Percentiles rank a stretch among this genome's conserved stretches.
Conservation (phyloP, 92 coral and sea anemone genomes). For the Montipora capitata region DNA sequence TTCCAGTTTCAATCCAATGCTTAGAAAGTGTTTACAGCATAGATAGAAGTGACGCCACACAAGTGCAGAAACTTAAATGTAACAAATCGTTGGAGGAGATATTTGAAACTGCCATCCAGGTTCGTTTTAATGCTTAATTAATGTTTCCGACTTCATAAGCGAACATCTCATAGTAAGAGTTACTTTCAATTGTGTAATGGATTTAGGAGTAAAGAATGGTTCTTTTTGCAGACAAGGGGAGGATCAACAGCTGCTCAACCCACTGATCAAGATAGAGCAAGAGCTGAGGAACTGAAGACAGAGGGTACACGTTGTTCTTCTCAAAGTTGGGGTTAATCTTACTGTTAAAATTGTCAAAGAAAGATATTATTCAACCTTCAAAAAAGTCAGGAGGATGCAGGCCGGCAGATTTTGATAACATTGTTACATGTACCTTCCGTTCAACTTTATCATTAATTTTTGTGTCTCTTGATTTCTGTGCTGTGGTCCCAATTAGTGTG, state of each 20-base stretch:
- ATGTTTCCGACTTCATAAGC: too few species aligned
- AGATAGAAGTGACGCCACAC: constrained; percentile 71
- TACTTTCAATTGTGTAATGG: too few species aligned
- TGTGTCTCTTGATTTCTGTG: too few species aligned
- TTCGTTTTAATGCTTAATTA: not conserved
- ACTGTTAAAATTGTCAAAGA: too few species aligned
- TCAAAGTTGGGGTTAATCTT: too few species aligned
- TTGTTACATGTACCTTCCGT: too few species aligned
- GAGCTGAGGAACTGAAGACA: constrained; percentile 88
- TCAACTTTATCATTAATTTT: too few species aligned
- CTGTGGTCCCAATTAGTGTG: too few species aligned
- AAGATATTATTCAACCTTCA: too few species aligned
- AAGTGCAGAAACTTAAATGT: constrained; percentile 70
- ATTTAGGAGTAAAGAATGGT: not conserved
- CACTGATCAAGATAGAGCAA: constrained; percentile 77
- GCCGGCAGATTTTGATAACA: too few species aligned
- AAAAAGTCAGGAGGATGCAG: too few species aligned
- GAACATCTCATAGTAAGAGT: too few species aligned
- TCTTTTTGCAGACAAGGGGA: constrained; percentile 60
- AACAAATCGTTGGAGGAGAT: constrained; percentile 91
- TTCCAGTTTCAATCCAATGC: constrained; percentile 94
- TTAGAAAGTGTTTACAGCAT: constrained; percentile 92
- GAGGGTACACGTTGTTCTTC: constrained; percentile 50
- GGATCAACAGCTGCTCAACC: constrained; percentile 83
- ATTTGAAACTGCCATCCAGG: constrained; percentile 82